Evolutionary conservation across 2,888 invertebrate genomes (phyloP), one percentile per base, ranked within the genome.

Genomic region (Zhengitettix transpicula): DNA sequence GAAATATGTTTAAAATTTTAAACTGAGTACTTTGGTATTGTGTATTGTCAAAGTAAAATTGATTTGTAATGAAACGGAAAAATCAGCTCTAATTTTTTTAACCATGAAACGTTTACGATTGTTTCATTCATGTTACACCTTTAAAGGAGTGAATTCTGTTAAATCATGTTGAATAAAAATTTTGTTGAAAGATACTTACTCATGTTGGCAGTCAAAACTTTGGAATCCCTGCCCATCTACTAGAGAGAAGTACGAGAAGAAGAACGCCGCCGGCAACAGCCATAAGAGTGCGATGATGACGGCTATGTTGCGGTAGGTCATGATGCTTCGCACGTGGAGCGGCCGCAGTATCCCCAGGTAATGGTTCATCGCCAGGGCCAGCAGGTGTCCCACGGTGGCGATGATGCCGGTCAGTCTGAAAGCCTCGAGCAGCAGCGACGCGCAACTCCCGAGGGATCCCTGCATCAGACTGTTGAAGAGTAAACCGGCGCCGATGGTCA

Each of bases 301-400:
- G 56, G 73, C 73, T 1, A 78, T 77, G 63, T 76, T 77, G 52
- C 75, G 69, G 60, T 76, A 73, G 0, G 81, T 80, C 69, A 81
- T 75, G 47, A 78, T 78, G 14, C 79, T 76, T n/a, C 78, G 76
- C 68, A 83, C 82, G 65, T 81, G 82, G 10, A 84, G 73, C 1
- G 84, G 84, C 56, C 73, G 71, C 5, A 77, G 72, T 60, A 82
- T 82, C 16, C 84, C 84, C 52, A 83, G 72, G 71, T 83, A 84
- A 69, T 85, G 84, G 70, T 83, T 83, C 60, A 81, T 70, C 42
- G 83, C 81, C 41, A 85, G 71, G 0, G 80, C 79, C 47, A 82
- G 71, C 5, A 85, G 74, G 67, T 84, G 84, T 53, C 78, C 72
- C 12, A 83, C 81, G 0, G 82, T 81, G 16, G 81, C 78, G 53